Percentiles rank a stretch among this genome's conserved stretches.
Evolutionary conservation across 2,113 vertebrate genomes (phyloP).

Genomic region (Bubalus kerabau): DNA sequence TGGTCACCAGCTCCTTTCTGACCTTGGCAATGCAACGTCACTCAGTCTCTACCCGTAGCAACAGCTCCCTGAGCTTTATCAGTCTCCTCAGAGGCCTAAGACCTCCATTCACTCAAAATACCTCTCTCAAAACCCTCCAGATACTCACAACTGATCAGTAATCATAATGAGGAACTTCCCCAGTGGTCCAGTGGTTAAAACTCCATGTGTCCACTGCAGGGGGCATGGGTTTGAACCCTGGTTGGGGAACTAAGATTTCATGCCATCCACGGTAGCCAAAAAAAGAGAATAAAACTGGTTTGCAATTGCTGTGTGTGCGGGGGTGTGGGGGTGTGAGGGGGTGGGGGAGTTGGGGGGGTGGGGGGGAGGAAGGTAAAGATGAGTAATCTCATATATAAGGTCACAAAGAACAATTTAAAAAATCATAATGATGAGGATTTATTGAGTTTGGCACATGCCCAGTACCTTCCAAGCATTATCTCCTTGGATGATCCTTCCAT

Average conservation of each 20-base stretch:
- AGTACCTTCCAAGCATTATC: background rate
- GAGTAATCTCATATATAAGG: background rate
- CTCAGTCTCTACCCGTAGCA: rapidly evolving
- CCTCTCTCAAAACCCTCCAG: background rate
- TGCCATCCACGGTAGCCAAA: background rate
- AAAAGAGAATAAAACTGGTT: background rate
- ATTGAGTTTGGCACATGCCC: background rate
- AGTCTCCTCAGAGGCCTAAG: background rate
- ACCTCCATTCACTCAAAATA: background rate
- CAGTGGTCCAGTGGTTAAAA: background rate
- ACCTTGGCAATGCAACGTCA: background rate
- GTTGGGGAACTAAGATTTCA: background rate
- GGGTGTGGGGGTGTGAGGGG: rapidly evolving
- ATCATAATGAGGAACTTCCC: background rate
- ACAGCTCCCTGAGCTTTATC: background rate
- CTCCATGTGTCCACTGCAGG: background rate
- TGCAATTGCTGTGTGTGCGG: background rate
- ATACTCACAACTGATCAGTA: background rate
- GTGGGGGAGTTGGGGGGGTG: rapidly evolving
- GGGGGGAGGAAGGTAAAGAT: background rate
- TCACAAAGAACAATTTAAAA: background rate
- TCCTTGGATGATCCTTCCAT: background rate
- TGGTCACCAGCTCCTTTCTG: background rate
- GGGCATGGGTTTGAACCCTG: background rate
- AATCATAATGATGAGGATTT: background rate